Conservation (phyloP, 2,113 vertebrate species). For the Capra hircus region DNA sequence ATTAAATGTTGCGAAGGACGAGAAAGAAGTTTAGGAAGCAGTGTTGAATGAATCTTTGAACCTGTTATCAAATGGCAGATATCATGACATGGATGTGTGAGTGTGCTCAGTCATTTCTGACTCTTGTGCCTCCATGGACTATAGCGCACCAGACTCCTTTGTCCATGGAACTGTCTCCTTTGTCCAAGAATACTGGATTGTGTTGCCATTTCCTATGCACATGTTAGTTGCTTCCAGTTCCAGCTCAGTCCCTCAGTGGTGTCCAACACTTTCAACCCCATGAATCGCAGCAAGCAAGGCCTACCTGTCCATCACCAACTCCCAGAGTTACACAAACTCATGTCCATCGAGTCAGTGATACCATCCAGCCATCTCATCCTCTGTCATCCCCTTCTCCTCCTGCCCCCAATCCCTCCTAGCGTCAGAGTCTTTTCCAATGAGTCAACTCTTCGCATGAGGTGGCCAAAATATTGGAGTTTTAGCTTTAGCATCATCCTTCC, state of each 20-base stretch:
- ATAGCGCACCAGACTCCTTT: neutral
- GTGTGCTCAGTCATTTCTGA: neutral
- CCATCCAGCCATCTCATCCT: too few species aligned
- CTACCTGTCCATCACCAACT: too few species aligned
- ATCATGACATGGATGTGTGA: neutral
- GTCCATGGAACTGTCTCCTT: neutral
- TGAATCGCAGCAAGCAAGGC: neutral
- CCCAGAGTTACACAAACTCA: too few species aligned
- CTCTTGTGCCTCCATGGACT: neutral
- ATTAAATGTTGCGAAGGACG: neutral
- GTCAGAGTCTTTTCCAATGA: too few species aligned
- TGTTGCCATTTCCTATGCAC: neutral
- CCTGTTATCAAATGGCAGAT: neutral
- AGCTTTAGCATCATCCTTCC: too few species aligned
- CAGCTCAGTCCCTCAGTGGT: neutral
- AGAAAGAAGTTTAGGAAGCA: neutral
- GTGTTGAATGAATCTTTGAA: neutral
- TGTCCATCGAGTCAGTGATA: too few species aligned
- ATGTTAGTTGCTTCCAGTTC: neutral
- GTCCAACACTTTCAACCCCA: neutral
- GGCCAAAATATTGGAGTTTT: too few species aligned
- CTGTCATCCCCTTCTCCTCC: too few species aligned
- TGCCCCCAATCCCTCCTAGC: too few species aligned
- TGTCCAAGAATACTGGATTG: neutral
- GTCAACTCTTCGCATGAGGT: too few species aligned